Conservation (phyloP, 1,140 invertebrate genomes). For the Tetranychus cinnabarinus region DNA sequence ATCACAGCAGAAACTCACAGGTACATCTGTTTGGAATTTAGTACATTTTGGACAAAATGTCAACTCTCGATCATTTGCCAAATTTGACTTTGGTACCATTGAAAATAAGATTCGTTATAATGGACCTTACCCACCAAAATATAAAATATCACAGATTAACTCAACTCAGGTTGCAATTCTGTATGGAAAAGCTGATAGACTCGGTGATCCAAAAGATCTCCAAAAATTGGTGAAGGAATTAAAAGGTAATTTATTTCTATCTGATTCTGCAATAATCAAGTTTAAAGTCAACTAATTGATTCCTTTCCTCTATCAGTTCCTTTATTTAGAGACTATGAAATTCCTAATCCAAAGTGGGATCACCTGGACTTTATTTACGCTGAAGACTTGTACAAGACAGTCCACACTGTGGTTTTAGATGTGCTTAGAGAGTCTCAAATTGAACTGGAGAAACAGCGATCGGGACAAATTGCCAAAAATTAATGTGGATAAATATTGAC, state of each 20-base stretch:
- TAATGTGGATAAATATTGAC: too few species aligned
- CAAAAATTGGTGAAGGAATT: not conserved
- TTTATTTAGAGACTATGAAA: slow-evolving; percentile 5
- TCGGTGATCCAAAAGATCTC: slow-evolving; percentile 1
- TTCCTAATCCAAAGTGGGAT: slow-evolving; percentile 2
- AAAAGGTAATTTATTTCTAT: not conserved
- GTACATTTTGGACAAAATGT: slow-evolving; percentile 28
- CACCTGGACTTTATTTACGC: not conserved
- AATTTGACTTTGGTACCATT: not conserved
- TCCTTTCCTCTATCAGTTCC: not conserved
- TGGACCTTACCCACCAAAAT: not conserved
- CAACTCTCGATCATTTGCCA: not conserved
- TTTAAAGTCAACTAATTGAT: not conserved
- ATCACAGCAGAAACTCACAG: slow-evolving; percentile 39
- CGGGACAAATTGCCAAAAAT: too few species aligned
- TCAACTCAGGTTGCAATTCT: slow-evolving; percentile 1
- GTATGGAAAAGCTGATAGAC: not conserved
- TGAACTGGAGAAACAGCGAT: too few species aligned
- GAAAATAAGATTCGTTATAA: not conserved
- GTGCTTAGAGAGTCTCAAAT: too few species aligned
- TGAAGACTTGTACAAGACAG: not conserved
- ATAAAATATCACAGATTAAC: not conserved
- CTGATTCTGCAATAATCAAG: not conserved
- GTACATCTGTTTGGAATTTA: slow-evolving; percentile 49
- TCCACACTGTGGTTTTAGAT: too few species aligned